Conservation (phyloP, 2,113 vertebrate genomes). For the Anhinga rufa region DNA sequence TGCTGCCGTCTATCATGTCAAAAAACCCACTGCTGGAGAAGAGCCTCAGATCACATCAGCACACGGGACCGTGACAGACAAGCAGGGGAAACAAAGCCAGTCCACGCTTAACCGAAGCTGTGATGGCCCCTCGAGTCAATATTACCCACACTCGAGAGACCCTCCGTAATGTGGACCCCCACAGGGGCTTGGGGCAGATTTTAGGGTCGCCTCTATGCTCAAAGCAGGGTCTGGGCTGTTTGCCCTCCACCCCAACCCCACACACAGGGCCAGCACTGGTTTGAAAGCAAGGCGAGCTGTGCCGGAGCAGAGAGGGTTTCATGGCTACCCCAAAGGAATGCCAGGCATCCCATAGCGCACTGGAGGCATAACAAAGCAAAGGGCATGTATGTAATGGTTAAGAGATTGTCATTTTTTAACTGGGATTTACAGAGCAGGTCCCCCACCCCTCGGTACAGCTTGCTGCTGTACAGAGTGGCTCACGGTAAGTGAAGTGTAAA, state of each 20-base stretch:
- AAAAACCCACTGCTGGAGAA: background rate
- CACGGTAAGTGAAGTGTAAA: background rate
- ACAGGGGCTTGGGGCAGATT: background rate
- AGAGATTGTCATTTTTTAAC: background rate
- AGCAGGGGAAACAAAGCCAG: background rate
- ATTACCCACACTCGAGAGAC: background rate
- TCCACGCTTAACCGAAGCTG: background rate
- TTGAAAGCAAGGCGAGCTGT: background rate
- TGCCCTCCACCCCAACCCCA: too few relatives aligned
- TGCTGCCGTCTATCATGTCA: slow-evolving; percentile 17
- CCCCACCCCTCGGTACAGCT: background rate
- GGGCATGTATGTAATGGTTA: background rate
- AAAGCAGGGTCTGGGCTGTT: background rate
- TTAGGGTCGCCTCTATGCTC: background rate
- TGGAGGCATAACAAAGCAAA: background rate
- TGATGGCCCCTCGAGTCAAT: background rate
- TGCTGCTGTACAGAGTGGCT: accelerated
- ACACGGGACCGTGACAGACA: background rate
- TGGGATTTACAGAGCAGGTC: background rate
- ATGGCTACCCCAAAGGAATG: background rate
- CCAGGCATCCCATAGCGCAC: accelerated
- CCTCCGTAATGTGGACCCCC: background rate
- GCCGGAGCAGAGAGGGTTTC: background rate
- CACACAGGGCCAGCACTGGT: background rate
- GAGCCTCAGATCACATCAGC: background rate